Conservation (phyloP, 1,140 invertebrate species). For the Caenorhabditis tropicalis region DNA sequence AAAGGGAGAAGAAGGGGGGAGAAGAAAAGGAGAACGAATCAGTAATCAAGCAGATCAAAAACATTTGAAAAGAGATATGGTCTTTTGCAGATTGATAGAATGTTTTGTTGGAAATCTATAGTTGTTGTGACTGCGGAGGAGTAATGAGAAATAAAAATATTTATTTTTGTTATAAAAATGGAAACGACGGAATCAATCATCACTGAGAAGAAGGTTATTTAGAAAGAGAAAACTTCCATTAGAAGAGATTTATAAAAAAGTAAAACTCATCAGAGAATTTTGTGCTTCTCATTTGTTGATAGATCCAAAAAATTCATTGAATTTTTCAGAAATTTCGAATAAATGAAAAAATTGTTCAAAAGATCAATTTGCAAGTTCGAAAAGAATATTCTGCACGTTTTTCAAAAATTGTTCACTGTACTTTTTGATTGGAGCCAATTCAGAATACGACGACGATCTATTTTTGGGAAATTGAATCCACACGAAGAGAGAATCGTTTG, state of each 20-base stretch:
- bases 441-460: no score
- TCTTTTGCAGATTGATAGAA: background rate
- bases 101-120: constrained; percentile 9
- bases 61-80: background rate
- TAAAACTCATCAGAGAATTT: no score
- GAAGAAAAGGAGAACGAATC: background rate
- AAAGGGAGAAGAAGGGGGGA: background rate
- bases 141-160: background rate
- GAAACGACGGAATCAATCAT: background rate
- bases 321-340: no score
- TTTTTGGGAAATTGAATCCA: no score
- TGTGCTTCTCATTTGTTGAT: no score
- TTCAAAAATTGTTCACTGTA: background rate
- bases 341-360: no score
- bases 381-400: background rate
- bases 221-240: no score
- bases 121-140: background rate
- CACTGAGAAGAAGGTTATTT: no score
- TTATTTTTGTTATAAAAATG: background rate
- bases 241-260: no score
- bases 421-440: background rate
- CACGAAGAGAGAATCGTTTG: no score
- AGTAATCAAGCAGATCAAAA: constrained; percentile 26
- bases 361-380: no score
- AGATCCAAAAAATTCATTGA: no score